A percentile compares a stretch with the other conserved stretches of the same genome.
These are phyloP conservation scores for Drosophila watanabei DNA, from an alignment of 1,140 invertebrate species.

Conservation along the genomic window DNA sequence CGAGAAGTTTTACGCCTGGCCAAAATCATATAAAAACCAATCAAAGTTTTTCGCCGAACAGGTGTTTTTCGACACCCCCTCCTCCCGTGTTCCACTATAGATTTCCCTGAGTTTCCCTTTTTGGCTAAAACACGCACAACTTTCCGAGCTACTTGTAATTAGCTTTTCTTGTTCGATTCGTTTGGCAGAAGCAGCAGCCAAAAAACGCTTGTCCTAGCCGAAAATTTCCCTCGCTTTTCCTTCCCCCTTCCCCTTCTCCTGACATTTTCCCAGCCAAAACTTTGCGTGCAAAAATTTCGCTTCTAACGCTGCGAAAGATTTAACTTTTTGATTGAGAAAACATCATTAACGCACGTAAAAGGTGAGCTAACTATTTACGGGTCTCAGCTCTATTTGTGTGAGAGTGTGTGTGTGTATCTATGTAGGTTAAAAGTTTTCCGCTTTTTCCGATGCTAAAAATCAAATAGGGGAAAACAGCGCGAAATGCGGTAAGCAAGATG, in stretches of 20 bases:
- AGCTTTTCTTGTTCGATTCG: conserved; percentile 82
- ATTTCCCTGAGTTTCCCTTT: conserved; percentile 2
- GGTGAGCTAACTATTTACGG: conserved; percentile 75
- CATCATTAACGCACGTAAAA: conserved; percentile 84
- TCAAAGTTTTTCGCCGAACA: conserved; percentile 79
- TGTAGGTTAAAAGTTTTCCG: conserved; percentile 77
- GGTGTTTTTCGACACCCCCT: conserved; percentile 45
- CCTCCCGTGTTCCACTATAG: not conserved
- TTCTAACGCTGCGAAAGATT: conserved; percentile 75
- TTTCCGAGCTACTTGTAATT: conserved; percentile 80
- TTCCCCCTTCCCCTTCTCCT: too few relatives aligned
- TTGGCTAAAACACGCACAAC: conserved; percentile 75
- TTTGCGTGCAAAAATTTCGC: conserved; percentile 69
- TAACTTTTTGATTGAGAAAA: conserved; percentile 84
- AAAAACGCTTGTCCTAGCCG: conserved; percentile 62
- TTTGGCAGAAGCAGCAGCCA: conserved; percentile 63
- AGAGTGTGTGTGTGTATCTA: conserved; percentile 22
- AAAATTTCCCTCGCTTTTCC: not conserved
- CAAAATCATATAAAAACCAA: conserved; percentile 77
- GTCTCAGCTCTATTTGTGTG: conserved; percentile 29
- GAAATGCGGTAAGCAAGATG: conserved; percentile 44
- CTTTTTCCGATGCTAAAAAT: conserved; percentile 79
- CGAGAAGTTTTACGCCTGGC: conserved; percentile 28
- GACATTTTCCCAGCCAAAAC: conserved; percentile 34
- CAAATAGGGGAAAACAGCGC: conserved; percentile 74